Percentiles rank a stretch among this genome's conserved stretches.
These are phyloP conservation scores for Drosophila cognata DNA, from an alignment of 2,888 invertebrate species.

Conservation along the genomic window DNA sequence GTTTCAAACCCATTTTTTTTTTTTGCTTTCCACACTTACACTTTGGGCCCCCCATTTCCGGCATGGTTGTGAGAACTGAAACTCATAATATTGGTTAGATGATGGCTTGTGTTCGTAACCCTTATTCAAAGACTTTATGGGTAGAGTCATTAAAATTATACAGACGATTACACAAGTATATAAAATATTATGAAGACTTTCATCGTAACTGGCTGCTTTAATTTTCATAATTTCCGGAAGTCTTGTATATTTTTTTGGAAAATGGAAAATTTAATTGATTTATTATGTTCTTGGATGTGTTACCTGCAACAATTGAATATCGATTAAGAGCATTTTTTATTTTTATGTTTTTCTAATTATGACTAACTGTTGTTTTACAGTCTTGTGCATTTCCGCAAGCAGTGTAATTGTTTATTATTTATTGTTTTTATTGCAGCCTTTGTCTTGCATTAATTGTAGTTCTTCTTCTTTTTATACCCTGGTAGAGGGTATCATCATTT, in stretches of 20 bases:
- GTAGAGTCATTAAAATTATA: neutral
- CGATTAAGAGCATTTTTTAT: neutral
- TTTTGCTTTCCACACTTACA: neutral
- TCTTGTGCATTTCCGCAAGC: neutral
- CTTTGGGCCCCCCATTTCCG: slow-evolving; percentile 1
- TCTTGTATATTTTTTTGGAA: neutral
- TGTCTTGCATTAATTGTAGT: neutral
- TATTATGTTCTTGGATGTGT: neutral
- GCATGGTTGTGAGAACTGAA: neutral
- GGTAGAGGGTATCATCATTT: too few species aligned
- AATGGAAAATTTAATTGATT: neutral
- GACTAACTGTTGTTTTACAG: neutral
- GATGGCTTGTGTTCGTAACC: slow-evolving; percentile 1
- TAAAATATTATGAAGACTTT: neutral
- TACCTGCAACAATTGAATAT: neutral
- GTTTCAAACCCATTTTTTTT: neutral
- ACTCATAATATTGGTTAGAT: neutral
- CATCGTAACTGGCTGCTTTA: neutral
- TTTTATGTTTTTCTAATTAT: neutral
- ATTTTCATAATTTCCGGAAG: neutral
- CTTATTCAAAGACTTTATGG: neutral
- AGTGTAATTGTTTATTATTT: neutral
- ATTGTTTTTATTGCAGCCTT: neutral
- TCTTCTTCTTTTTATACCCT: neutral
- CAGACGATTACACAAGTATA: neutral